phyloP scores from a whole-genome alignment of 53 echinoderm and acorn worm species.

The Glandiceps talaboti region DNA sequence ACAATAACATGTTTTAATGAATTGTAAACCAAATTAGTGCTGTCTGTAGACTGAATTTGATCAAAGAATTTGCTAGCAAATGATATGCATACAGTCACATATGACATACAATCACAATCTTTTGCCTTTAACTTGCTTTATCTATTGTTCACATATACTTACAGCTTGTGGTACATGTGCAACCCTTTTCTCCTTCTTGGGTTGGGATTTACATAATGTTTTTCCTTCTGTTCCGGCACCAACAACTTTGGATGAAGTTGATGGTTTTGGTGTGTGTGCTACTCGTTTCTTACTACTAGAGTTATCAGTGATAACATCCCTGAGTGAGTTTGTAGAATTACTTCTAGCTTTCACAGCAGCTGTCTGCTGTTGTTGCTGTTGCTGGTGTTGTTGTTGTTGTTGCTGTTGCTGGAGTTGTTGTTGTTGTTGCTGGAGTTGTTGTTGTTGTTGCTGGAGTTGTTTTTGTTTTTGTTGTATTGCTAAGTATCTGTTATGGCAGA shows the following conservation, averaged over 20 bases:
- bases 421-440: too few relatives aligned
- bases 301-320: slow-evolving; percentile 3
- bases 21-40: too few relatives aligned
- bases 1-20: too few relatives aligned
- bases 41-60: too few relatives aligned
- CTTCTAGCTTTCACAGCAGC: not conserved
- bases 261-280: slow-evolving; percentile 19
- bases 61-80: too few relatives aligned
- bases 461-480: slow-evolving; percentile 27
- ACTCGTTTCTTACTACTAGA: slow-evolving; percentile 7
- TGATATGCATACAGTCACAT: too few relatives aligned
- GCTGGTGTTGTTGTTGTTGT: not conserved
- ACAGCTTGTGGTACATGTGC: slow-evolving; percentile 75
- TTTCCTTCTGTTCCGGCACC: not conserved
- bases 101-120: too few relatives aligned
- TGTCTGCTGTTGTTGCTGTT: not conserved
- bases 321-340: not conserved
- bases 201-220: slow-evolving; percentile 53
- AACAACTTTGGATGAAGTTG: not conserved
- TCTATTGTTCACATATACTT: too few relatives aligned
- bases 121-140: too few relatives aligned
- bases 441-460: too few relatives aligned
- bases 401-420: not conserved
- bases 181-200: slow-evolving; percentile 44
- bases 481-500: slow-evolving; percentile 71